Percentiles rank a stretch among this genome's conserved stretches.
phyloP scores from a whole-genome alignment of 2,888 invertebrate genomes.

The Parnassius orleans region DNA sequence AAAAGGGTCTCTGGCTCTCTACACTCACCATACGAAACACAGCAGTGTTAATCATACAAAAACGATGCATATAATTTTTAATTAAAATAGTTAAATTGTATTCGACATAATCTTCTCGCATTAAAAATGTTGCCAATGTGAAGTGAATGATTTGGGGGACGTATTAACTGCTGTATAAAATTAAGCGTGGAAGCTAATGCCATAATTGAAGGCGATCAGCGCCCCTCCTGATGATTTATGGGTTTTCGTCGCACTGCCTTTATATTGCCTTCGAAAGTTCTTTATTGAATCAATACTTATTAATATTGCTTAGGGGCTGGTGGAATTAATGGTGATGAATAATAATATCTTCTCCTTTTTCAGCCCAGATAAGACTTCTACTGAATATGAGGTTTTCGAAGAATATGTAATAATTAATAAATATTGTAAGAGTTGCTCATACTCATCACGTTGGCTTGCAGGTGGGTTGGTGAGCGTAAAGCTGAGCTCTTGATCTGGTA shows the following conservation, averaged over 20 bases:
- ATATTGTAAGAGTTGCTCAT: too few relatives aligned
- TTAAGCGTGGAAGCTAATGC: slow-evolving; percentile 76
- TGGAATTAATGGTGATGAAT: too few relatives aligned
- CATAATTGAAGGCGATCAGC: slow-evolving; percentile 76
- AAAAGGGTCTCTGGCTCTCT: too few relatives aligned
- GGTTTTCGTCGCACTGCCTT: slow-evolving; percentile 12
- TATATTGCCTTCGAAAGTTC: not conserved
- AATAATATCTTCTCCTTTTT: too few relatives aligned
- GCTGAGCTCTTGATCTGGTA: too few relatives aligned
- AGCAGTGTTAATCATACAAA: not conserved
- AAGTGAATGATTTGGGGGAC: slow-evolving; percentile 39
- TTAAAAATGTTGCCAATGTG: slow-evolving; percentile 6
- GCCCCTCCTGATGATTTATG: slow-evolving; percentile 73
- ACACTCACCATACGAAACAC: too few relatives aligned
- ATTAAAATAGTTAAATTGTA: not conserved
- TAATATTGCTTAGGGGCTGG: too few relatives aligned
- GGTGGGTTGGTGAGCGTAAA: too few relatives aligned
- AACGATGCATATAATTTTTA: not conserved
- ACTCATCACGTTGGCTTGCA: too few relatives aligned
- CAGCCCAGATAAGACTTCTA: too few relatives aligned
- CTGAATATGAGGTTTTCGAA: too few relatives aligned
- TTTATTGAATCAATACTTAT: not conserved
- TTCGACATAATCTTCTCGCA: slow-evolving; percentile 3
- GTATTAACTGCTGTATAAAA: slow-evolving; percentile 57
- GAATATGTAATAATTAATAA: too few relatives aligned